phyloP scores from a whole-genome alignment of 1,140 invertebrate genomes.

The Drosophila bocki region DNA sequence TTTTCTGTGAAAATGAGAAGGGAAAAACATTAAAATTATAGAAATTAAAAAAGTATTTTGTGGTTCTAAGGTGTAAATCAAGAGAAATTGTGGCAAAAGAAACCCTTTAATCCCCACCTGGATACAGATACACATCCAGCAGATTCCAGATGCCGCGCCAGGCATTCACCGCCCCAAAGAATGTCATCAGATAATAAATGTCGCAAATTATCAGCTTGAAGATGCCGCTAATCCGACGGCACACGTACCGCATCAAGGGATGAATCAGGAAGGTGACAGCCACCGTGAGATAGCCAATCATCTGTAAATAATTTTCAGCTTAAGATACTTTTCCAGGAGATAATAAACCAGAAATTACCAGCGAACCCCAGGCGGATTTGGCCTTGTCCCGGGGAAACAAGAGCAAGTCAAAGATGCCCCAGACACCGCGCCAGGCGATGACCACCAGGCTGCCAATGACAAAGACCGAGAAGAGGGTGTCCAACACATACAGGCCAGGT shows the following conservation, averaged over 20 bases:
- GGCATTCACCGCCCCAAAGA: constrained; percentile 93
- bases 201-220: constrained; percentile 90
- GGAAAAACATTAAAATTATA: background rate
- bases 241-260: constrained; percentile 89
- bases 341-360: constrained; percentile 87
- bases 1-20: constrained; percentile 86
- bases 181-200: constrained; percentile 90
- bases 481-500: constrained; percentile 91
- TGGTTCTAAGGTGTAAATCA: too few relatives aligned
- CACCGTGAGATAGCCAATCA: constrained; percentile 90
- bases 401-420: constrained; percentile 92
- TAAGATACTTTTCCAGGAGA: background rate
- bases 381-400: constrained; percentile 89
- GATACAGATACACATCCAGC: constrained; percentile 92
- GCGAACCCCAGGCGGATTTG: constrained; percentile 90
- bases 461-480: constrained; percentile 93
- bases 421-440: constrained; percentile 94
- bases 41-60: too few relatives aligned
- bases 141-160: constrained; percentile 94
- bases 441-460: constrained; percentile 93
- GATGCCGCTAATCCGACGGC: constrained; percentile 88
- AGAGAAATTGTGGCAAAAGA: too few relatives aligned
- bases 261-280: constrained; percentile 90
- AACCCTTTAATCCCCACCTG: constrained; percentile 85
- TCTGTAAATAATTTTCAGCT: constrained; percentile 84